These are phyloP conservation scores for Augiades crinisus DNA, from an alignment of 2,888 invertebrate species.

Conservation along the genomic window DNA sequence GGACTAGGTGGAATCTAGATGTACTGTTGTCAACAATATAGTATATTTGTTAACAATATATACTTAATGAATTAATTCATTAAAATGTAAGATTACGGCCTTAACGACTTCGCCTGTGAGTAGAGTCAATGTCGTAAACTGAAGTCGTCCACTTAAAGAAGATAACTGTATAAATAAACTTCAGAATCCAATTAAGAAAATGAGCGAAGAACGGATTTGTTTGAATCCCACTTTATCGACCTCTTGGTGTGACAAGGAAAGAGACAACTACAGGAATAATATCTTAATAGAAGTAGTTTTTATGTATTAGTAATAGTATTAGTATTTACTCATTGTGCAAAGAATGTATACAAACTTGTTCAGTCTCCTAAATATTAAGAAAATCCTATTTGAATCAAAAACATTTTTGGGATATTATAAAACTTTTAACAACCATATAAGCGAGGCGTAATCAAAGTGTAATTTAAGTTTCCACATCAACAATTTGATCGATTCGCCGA, in stretches of 20 bases:
- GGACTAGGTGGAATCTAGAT: background rate
- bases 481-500: background rate
- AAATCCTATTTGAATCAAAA: no score
- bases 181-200: slow-evolving; percentile 77
- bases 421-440: no score
- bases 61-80: slow-evolving; percentile 28
- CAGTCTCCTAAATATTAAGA: no score
- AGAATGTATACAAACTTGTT: no score
- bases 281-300: no score
- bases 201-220: slow-evolving; percentile 67
- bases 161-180: slow-evolving; percentile 73
- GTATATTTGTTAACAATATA: slow-evolving; percentile 22
- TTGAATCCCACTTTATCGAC: slow-evolving; percentile 62
- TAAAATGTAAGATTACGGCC: slow-evolving; percentile 27
- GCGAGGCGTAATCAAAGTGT: background rate
- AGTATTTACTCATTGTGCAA: no score
- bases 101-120: slow-evolving; percentile 41
- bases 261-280: no score
- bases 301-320: no score
- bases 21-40: no score
- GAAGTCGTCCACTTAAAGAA: slow-evolving; percentile 59
- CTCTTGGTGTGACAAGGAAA: background rate
- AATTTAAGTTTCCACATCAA: background rate
- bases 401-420: no score
- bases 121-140: slow-evolving; percentile 64